A percentile compares a stretch with the other conserved stretches of the same genome.
Evolutionary conservation across 2,113 vertebrate genomes (phyloP).

Genomic region (Coregonus clupeaformis): DNA sequence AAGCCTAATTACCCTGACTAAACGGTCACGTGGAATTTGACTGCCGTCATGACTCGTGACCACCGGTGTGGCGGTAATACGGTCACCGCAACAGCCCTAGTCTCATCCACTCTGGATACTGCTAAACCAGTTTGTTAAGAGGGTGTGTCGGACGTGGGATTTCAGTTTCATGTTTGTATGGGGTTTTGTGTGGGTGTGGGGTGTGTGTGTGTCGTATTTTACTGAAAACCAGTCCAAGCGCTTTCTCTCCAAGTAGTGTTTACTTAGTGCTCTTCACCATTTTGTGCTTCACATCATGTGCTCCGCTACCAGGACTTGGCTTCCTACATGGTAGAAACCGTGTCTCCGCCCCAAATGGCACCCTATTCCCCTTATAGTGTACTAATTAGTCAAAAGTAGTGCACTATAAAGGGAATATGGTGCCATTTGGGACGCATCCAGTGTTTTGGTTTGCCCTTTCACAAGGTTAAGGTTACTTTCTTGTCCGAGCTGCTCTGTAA

Average conservation of each 20-base stretch:
- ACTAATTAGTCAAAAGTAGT: no score
- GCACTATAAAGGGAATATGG: no score
- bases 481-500: no score
- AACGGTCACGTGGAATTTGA: no score
- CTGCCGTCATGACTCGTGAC: no score
- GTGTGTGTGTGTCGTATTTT: slow-evolving; percentile 19
- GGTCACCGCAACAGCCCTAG: no score
- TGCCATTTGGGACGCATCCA: no score
- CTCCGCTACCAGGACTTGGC: neutral
- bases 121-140: slow-evolving; percentile 64
- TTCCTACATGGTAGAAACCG: neutral
- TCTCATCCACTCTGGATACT: slow-evolving; percentile 39
- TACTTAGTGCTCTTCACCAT: neutral
- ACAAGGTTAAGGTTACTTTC: no score
- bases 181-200: slow-evolving; percentile 23
- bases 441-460: no score
- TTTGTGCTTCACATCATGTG: neutral
- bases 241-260: neutral
- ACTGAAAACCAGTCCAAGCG: slow-evolving; percentile 24
- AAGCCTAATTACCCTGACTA: no score
- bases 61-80: no score
- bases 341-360: neutral
- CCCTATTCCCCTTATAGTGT: slow-evolving; percentile 18
- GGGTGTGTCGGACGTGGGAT: slow-evolving; percentile 49
- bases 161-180: slow-evolving; percentile 38